A percentile compares a stretch with the other conserved stretches of the same genome.
Conservation (phyloP, 1,140 invertebrate genomes). For the Chironomus striatipennis region DNA sequence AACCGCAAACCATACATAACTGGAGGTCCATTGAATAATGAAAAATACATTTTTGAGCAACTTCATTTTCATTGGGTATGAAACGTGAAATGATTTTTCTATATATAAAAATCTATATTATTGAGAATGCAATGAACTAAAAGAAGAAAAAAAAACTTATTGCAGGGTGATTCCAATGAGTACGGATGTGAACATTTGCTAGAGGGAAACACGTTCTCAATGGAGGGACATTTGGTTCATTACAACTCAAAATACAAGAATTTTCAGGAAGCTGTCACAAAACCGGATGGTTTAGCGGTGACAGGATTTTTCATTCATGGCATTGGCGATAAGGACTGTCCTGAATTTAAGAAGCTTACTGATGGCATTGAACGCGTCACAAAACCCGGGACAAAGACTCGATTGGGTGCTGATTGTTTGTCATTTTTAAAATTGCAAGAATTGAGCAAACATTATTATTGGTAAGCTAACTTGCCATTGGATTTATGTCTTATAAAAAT, state of each 20-base stretch:
- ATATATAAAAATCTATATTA: background rate
- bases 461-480: conserved; percentile 28
- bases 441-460: conserved; percentile 40
- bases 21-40: conserved; percentile 52
- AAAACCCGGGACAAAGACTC: conserved; percentile 29
- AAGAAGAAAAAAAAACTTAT: background rate
- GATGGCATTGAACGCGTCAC: conserved; percentile 38
- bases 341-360: conserved; percentile 39
- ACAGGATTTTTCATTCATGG: conserved; percentile 64
- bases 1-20: conserved; percentile 38
- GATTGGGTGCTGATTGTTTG: conserved; percentile 32
- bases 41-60: conserved; percentile 59
- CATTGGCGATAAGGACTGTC: conserved; percentile 38
- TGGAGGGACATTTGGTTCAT: conserved; percentile 71
- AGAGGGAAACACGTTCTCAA: conserved; percentile 53
- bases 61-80: conserved; percentile 71
- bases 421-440: conserved; percentile 40
- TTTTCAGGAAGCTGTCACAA: conserved; percentile 55
- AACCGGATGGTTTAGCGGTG: conserved; percentile 67
- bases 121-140: background rate
- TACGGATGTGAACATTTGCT: conserved; percentile 72
- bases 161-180: conserved; percentile 46
- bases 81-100: background rate
- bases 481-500: background rate
- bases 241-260: conserved; percentile 64